Percentiles rank a stretch among this genome's conserved stretches.
phyloP scores from a whole-genome alignment of 1,140 invertebrate genomes.

The Callitettix versicolor region DNA sequence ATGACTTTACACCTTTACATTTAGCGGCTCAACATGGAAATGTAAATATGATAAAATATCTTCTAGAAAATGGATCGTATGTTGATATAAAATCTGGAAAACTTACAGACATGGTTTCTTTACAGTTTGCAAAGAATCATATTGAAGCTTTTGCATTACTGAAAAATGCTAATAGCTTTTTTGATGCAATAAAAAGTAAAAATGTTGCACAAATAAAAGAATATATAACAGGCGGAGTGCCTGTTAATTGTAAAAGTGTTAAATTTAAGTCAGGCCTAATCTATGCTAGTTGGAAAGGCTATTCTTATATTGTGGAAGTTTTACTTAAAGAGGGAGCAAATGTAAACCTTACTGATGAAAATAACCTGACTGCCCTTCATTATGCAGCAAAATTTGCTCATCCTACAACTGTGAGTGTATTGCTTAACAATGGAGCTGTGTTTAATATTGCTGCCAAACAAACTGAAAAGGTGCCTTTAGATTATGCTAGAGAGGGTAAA shows the following conservation, averaged over 20 bases:
- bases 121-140: too few species aligned
- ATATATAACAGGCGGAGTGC: constrained; percentile 41
- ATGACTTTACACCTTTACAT: constrained; percentile 20
- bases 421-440: too few species aligned
- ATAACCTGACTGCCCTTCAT: background rate
- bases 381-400: too few species aligned
- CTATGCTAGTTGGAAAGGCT: constrained; percentile 38
- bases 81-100: too few species aligned
- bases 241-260: constrained; percentile 40
- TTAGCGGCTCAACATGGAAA: constrained; percentile 16
- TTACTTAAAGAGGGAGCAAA: constrained; percentile 13
- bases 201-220: constrained; percentile 36
- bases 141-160: background rate
- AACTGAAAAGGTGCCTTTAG: too few species aligned
- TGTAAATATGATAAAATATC: background rate
- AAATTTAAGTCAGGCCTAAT: constrained; percentile 29
- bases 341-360: constrained; percentile 12
- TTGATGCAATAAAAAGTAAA: background rate
- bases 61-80: background rate
- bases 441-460: too few species aligned
- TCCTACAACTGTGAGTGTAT: too few species aligned
- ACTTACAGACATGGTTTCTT: too few species aligned
- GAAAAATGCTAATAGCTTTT: background rate
- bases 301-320: constrained; percentile 30
- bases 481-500: too few species aligned